Evolutionary conservation across 1,140 invertebrate species (phyloP), one percentile per base, ranked within the genome.

Genomic region (Telenomus remus): DNA sequence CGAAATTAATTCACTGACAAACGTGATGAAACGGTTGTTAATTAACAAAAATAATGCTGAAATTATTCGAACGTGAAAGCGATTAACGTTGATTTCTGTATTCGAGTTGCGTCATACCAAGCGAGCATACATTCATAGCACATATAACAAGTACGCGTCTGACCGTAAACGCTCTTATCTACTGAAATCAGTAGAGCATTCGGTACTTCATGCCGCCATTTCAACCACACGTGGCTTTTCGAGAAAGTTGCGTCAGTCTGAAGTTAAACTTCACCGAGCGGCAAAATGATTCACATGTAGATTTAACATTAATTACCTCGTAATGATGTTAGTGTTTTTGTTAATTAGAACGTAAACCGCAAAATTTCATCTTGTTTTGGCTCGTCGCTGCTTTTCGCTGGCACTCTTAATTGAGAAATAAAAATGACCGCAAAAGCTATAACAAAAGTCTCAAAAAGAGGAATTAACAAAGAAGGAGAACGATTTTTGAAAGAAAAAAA

Each of bases 221-320:
- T 19, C 35, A 16, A 75, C 64, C 65, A 75, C 72, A 64, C 65
- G 72, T 69, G 59, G 72, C 13, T 75, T 75, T 59, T 53, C 11
- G 64, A 57, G 54, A 75, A 69, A 75, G 72, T 69, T 75, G 63
- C 34, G 49, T 47, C 9, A 15, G 15, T 19, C 51, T 46, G 50
- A 73, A 74, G 63, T 74, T 66, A 46, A 57, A 63, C 61, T 68
- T 57, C 34, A 43, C 37, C 53, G 53, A 47, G 57, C 57, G 49
- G 51, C 39, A 63, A 74, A 75, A 75, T 64, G 47, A 75, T 75
- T 69, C 64, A 64, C 51, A 75, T 75, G 64, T 64, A 75, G 64
- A 69, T 74, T 75, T 76, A 64, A 68, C 64, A 75, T 75, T 75
- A 75, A 75, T 75, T 69, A 46, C 64, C 72, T 69, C 54, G 48